Evolutionary conservation across 1,140 invertebrate genomes (phyloP), one percentile per base, ranked within the genome.

Genomic region (Ceratosolen fusciceps): DNA sequence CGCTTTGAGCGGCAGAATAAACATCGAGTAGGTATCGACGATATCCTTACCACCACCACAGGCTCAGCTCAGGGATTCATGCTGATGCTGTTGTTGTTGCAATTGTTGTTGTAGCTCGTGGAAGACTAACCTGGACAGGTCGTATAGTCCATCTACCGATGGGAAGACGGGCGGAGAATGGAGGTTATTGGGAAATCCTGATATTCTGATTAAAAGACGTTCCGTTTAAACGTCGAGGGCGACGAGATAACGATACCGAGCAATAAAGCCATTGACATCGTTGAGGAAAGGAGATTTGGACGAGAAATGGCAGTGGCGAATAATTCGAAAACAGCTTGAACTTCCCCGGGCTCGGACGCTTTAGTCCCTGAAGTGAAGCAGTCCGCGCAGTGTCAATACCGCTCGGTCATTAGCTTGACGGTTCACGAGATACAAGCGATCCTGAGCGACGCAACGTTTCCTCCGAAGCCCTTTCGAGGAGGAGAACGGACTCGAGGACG

Each of bases 341-440:
- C 29, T 79, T 80, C 82, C 81, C 82, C 81, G 78, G 24, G 62
- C 65, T 62, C n/a, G 29, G 82, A n/a, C n/a, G n/a, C n/a, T n/a
- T n/a, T n/a, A n/a, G n/a, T n/a, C n/a, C n/a, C n/a, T n/a, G n/a
- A n/a, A n/a, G n/a, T n/a, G n/a, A 78, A 85, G 84, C 84, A 84
- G 85, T 82, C 83, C 82, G 80, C 16, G 54, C 84, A 86, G 84
- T 87, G 87, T 85, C 86, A 87, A 87, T 87, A 84, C 83, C 75
- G 81, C 77, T 71, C 81, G 79, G 82, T 84, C 84, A 85, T 86
- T 85, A 83, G 84, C 84, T 83, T 70, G 83, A 80, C 83, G 83
- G 82, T 83, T 84, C 82, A 81, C 82, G 81, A 86, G 84, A 86
- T 86, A 83, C 81, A 83, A 86, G n/a, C n/a, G n/a, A n/a, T n/a